Conservation (phyloP, 2,113 vertebrate species). For the Climacteris rufus region DNA sequence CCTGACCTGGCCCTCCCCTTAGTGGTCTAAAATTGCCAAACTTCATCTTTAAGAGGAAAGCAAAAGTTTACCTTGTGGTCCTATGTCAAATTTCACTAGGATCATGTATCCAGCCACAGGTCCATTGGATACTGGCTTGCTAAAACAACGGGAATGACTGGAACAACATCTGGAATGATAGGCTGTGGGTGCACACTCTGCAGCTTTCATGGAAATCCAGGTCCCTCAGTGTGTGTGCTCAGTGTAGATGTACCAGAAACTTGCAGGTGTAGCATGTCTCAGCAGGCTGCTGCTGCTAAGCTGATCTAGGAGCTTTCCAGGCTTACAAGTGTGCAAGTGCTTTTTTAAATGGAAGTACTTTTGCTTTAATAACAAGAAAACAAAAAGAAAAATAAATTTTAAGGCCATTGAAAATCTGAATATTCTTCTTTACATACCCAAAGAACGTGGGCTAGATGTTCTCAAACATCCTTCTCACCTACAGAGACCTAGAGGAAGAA, state of each 20-base stretch:
- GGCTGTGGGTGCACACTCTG: too few species aligned
- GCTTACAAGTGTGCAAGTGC: not conserved
- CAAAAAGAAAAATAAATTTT: too few species aligned
- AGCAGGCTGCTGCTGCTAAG: not conserved
- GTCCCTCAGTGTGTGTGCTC: not conserved
- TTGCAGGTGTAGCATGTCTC: not conserved
- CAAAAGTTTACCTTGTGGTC: not conserved
- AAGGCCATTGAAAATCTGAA: not conserved
- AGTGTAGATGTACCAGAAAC: not conserved
- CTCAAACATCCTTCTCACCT: not conserved
- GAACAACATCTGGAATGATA: not conserved
- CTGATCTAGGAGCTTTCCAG: not conserved
- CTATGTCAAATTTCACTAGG: not conserved
- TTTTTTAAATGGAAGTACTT: not conserved
- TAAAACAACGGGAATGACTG: not conserved
- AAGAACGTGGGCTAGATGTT: not conserved
- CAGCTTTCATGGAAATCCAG: not conserved
- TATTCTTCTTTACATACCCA: not conserved
- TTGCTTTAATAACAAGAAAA: not conserved
- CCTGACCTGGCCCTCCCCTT: not conserved
- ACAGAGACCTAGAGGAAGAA: not conserved
- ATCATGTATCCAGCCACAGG: not conserved
- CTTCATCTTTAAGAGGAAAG: not conserved
- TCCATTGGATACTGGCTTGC: not conserved
- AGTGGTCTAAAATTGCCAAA: not conserved